Evolutionary conservation across 2,113 vertebrate genomes (phyloP), one percentile per base, ranked within the genome.

Genomic region (Dipodomys spectabilis): DNA sequence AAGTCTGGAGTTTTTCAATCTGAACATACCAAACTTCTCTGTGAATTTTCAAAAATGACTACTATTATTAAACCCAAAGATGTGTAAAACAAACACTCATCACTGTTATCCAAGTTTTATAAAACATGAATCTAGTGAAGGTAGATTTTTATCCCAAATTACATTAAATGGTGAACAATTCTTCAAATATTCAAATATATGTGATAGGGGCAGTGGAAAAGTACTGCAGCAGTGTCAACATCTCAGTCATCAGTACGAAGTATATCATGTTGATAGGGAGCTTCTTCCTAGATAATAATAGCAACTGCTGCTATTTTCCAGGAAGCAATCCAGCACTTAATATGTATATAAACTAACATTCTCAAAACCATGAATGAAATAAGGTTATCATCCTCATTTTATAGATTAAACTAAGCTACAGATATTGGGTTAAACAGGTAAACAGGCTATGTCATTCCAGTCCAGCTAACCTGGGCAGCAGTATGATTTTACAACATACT

Each of bases 41-140:
- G 44, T 87, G 62, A 53, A 72, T 90, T 92, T 84, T 92, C 30
- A 44, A 92, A 90, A 90, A 32, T 71, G 7, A 25, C 28, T 68
- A 4, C n/a, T 72, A 92, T 75, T 77, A 25, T 72, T 64, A 32
- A 53, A 53, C n/a, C 19, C 18, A 80, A 87, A 87, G 20, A 77
- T 90, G 80, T 77, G 2, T 86, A 80, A 93, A 83, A 15, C 4
- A 27, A 72, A 27, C 10, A 65, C 72, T 27, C 16, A 65, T 22
- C 44, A 39, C 39, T 39, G 35, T 39, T 39, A 39, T 39, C 35
- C 39, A 39, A 39, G 39, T 39, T 39, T 39, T 39, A 39, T 5
- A 39, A 39, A 39, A 39, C 39, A 39, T 39, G 39, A 39, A 39
- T 39, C 39, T 39, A 39, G 5, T 39, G 39, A 39, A 39, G 39